Percentiles rank a stretch among this genome's conserved stretches.
phyloP scores from a whole-genome alignment of 2,113 vertebrate genomes.

The Menidia beryllina region DNA sequence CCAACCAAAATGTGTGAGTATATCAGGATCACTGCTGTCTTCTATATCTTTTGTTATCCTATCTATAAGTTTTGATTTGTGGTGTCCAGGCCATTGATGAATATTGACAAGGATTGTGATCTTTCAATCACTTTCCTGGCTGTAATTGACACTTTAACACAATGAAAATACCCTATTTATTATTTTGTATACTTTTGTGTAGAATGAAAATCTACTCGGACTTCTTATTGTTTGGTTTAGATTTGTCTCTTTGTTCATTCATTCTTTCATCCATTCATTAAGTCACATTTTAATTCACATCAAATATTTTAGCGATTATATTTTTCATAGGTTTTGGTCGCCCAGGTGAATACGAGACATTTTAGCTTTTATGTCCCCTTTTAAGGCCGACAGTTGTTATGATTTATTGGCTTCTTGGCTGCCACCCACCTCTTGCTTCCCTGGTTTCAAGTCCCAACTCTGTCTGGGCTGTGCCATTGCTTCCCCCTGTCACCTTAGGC shows the following conservation, averaged over 20 bases:
- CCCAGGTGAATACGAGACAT: background rate
- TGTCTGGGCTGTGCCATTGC: constrained; percentile 51
- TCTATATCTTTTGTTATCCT: background rate
- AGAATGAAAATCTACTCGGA: no score
- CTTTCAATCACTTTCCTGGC: no score
- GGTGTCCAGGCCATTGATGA: no score
- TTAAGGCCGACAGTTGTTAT: constrained; percentile 30
- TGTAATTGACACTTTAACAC: no score
- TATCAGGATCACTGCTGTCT: background rate
- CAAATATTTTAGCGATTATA: background rate
- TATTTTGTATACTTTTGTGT: no score
- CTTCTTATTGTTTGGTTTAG: no score
- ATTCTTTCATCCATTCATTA: background rate
- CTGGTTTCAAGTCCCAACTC: constrained; percentile 43
- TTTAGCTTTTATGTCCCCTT: constrained; percentile 18
- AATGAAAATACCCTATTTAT: no score
- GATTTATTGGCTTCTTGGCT: constrained; percentile 63
- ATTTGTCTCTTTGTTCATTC: background rate
- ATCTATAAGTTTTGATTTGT: background rate
- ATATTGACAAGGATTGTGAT: no score
- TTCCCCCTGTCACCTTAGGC: constrained; percentile 59
- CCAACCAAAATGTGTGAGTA: no score
- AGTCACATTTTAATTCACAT: background rate
- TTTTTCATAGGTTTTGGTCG: background rate
- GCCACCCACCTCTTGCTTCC: constrained; percentile 42